Evolutionary conservation across 2,888 invertebrate species (phyloP), one percentile per base, ranked within the genome.

Genomic region (Idaea straminata): DNA sequence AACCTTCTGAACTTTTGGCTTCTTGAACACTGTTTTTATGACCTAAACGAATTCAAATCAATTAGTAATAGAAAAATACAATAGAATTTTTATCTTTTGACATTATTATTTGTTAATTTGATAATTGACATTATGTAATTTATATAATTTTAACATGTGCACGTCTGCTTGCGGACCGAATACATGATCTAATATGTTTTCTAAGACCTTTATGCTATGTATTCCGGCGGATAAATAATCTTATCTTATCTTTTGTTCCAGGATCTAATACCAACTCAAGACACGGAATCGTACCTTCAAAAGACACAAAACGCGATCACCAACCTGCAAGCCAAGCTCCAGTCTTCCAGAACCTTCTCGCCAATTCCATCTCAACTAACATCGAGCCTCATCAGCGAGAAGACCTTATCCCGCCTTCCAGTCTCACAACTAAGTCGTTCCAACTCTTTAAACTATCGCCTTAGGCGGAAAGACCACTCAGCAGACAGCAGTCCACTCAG

Each of bases 241-340:
- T 15, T 15, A 35, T 10, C 35, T n/a, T 61, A 38, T 68, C 62
- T 35, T 61, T 88, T 86, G 85, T 92, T 89, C 47, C 90, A 93
- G 93, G 93, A 93, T 66, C 84, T 93, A 59, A 92, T 92, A 61
- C 92, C 92, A 35, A 74, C 83, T 0, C 92, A 92, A 80, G 93
- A 93, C 69, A 94, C 94, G 0, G 94, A 94, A 73, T 84, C 93
- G 0, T 94, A 94, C 72, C 85, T 95, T 15, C 87, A 93, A 57
- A 94, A 94, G 75, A 95, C 94, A 0, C 94, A 95, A 77, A 94
- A 94, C 74, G 94, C 94, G 0, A 94, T 95, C 74, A 93, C 94
- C 57, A 93, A 94, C 71, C 87, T 95, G 34, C 94, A 95, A 84
- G 94, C 94, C 57, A 93, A 94, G 69, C 86, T 95, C 15, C 89